phyloP scores from a whole-genome alignment of 2,888 invertebrate genomes.

The Chaetogeoica ovagalla region DNA sequence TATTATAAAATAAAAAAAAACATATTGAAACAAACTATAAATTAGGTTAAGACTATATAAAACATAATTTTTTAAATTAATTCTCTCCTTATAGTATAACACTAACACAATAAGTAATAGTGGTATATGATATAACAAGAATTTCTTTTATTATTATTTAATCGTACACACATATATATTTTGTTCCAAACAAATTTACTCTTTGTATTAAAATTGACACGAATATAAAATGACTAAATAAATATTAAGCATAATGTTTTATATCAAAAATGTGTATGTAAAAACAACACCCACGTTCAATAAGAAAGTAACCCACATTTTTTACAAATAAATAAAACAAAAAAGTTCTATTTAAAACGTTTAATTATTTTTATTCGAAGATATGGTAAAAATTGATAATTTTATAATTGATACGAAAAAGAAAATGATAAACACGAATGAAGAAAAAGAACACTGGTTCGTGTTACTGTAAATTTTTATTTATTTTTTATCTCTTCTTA shows the following conservation, averaged over 20 bases:
- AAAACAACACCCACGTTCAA: neutral
- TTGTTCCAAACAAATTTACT: neutral
- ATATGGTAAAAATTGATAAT: neutral
- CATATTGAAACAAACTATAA: neutral
- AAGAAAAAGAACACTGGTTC: neutral
- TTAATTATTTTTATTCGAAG: neutral
- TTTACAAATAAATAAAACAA: no score
- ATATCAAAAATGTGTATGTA: neutral
- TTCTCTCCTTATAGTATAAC: no score
- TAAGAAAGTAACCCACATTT: neutral
- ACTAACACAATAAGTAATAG: no score
- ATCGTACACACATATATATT: neutral
- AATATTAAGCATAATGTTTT: neutral
- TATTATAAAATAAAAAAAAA: slow-evolving; percentile 4
- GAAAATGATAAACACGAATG: neutral
- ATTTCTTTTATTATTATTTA: neutral
- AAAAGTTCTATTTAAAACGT: neutral
- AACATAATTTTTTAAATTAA: no score
- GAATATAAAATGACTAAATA: neutral
- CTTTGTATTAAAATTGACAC: slow-evolving; percentile 3
- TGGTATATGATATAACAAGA: neutral
- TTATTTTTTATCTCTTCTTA: neutral
- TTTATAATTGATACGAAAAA: neutral
- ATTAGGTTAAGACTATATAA: neutral
- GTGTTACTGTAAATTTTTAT: neutral